Conservation (phyloP, 2,113 vertebrate species). For the Lipophrys pholis region DNA sequence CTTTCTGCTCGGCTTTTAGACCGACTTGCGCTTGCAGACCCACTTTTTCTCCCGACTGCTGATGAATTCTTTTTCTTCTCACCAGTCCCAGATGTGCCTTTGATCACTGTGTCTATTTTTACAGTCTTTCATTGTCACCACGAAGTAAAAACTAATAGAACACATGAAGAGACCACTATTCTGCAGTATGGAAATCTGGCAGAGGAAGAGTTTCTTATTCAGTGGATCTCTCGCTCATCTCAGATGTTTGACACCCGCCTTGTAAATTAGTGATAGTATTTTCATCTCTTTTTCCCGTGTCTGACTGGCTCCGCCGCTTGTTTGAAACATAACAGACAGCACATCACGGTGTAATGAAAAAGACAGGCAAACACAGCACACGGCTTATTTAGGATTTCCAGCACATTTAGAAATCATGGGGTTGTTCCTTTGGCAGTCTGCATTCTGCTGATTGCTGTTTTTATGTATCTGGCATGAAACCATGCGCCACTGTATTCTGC, state of each 20-base stretch:
- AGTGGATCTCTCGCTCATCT: slow-evolving; percentile 24
- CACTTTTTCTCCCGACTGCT: slow-evolving; percentile 54
- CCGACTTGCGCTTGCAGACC: slow-evolving; percentile 44
- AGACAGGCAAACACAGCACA: slow-evolving; percentile 45
- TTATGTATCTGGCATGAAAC: slow-evolving; percentile 64
- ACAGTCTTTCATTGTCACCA: slow-evolving; percentile 71
- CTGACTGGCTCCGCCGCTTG: slow-evolving; percentile 9
- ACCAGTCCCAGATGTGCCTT: slow-evolving; percentile 75
- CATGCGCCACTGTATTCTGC: slow-evolving; percentile 26
- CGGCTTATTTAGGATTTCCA: slow-evolving; percentile 61
- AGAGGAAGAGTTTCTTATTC: slow-evolving; percentile 13
- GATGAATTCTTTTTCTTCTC: slow-evolving; percentile 75
- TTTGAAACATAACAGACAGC: slow-evolving; percentile 56
- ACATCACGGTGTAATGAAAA: slow-evolving; percentile 56
- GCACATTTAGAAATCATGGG: slow-evolving; percentile 58
- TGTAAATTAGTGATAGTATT: slow-evolving; percentile 59
- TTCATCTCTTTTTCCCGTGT: slow-evolving; percentile 43
- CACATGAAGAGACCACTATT: slow-evolving; percentile 47
- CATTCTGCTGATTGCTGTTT: slow-evolving; percentile 67
- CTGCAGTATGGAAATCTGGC: slow-evolving; percentile 37
- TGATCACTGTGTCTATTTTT: slow-evolving; percentile 82
- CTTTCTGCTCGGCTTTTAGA: slow-evolving; percentile 64
- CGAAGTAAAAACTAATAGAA: slow-evolving; percentile 67
- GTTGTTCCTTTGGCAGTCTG: slow-evolving; percentile 52
- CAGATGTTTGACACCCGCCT: slow-evolving; percentile 49